Conservation (phyloP, 1,140 invertebrate species). For the Pseudobourletiella spinata region DNA sequence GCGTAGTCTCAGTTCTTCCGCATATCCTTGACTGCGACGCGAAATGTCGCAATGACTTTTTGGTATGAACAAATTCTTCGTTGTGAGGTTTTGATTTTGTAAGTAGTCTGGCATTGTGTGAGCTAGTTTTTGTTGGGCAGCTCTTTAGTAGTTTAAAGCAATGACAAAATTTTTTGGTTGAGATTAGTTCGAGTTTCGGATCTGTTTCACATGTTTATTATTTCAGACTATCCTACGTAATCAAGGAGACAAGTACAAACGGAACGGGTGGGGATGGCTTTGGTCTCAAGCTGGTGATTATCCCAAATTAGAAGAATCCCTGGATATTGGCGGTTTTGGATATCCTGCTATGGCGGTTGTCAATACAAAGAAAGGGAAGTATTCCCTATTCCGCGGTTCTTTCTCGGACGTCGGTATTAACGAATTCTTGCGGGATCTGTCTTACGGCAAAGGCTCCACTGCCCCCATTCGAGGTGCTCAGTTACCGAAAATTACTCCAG, state of each 20-base stretch:
- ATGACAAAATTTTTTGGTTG: no score
- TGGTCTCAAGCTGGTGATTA: conserved; percentile 90
- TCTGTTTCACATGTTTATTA: neutral
- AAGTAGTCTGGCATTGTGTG: neutral
- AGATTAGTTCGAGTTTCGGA: neutral
- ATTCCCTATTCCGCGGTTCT: conserved; percentile 81
- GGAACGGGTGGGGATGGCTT: conserved; percentile 56
- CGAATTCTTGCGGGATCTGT: conserved; percentile 87
- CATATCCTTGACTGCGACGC: conserved; percentile 96
- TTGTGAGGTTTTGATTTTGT: neutral
- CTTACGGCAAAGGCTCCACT: conserved; percentile 87
- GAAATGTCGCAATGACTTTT: conserved; percentile 82
- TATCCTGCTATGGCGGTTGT: conserved; percentile 76
- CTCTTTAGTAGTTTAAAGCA: no score
- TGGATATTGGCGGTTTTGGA: conserved; percentile 81
- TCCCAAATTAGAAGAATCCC: conserved; percentile 66
- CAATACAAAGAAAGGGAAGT: conserved; percentile 95
- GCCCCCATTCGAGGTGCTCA: conserved; percentile 75
- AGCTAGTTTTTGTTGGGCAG: no score
- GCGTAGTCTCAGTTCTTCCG: conserved; percentile 87
- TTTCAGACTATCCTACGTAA: conserved; percentile 9
- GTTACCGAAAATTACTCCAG: conserved; percentile 64
- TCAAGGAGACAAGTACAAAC: conserved; percentile 27
- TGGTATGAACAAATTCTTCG: conserved; percentile 57
- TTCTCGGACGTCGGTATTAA: conserved; percentile 91